Conservation (phyloP, 2,888 invertebrate genomes). For the Habroteleia sp. region DNA sequence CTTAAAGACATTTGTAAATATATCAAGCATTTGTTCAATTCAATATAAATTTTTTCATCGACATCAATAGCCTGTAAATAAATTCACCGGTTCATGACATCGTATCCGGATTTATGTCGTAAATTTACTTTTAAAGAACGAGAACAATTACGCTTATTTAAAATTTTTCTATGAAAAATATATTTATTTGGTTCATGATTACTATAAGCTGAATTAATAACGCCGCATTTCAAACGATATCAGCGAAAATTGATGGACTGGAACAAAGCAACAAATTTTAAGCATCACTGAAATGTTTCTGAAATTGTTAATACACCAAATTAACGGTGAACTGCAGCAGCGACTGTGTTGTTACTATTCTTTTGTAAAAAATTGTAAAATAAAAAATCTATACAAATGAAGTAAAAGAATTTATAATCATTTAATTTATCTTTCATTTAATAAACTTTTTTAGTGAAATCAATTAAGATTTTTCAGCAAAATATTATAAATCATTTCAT, state of each 20-base stretch:
- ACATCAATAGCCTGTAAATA: slow-evolving; percentile 14
- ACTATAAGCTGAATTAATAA: too few species aligned
- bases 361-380: slow-evolving; percentile 1
- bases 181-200: slow-evolving; percentile 11
- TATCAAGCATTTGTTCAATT: too few species aligned
- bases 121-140: slow-evolving; percentile 5
- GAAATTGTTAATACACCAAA: slow-evolving; percentile 1
- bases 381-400: slow-evolving; percentile 1
- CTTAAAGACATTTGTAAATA: slow-evolving; percentile 1
- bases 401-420: not conserved
- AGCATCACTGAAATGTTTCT: too few species aligned
- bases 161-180: slow-evolving; percentile 6
- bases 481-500: slow-evolving; percentile 2
- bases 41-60: too few species aligned
- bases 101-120: not conserved
- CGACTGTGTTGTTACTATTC: slow-evolving; percentile 20
- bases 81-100: not conserved
- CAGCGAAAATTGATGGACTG: too few species aligned
- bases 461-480: too few species aligned
- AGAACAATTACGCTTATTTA: slow-evolving; percentile 11
- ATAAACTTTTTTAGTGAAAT: too few species aligned
- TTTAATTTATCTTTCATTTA: too few species aligned
- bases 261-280: too few species aligned
- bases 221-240: too few species aligned
- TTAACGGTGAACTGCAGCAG: slow-evolving; percentile 5